Conservation (phyloP, 64 coral and sea anemone genomes). For the Orbicella faveolata region DNA sequence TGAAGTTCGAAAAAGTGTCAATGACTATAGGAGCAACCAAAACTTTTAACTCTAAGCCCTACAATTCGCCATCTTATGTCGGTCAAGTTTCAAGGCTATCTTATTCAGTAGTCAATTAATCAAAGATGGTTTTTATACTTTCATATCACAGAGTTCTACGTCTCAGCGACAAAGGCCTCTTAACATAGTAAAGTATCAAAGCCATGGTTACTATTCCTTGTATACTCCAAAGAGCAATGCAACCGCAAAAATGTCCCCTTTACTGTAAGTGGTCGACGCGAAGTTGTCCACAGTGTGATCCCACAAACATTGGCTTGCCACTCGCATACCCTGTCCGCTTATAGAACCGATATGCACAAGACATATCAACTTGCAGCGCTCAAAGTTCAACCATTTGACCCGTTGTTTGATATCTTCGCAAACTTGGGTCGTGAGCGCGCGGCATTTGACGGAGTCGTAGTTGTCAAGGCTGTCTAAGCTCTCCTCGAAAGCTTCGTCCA, state of each 20-base stretch:
- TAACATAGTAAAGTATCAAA: background rate
- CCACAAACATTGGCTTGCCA: constrained; percentile 86
- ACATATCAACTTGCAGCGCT: constrained; percentile 82
- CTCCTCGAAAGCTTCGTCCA: constrained; percentile 80
- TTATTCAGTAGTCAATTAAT: background rate
- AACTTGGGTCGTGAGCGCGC: constrained; percentile 53
- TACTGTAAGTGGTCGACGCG: constrained; percentile 68
- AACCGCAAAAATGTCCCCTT: constrained; percentile 83
- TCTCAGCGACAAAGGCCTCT: background rate
- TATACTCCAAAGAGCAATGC: constrained; percentile 87
- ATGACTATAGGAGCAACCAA: too few species aligned
- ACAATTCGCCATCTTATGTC: too few species aligned
- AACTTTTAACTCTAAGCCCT: too few species aligned
- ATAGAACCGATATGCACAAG: constrained; percentile 86
- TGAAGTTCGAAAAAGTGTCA: too few species aligned
- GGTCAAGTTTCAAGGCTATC: too few species aligned
- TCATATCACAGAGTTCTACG: background rate
- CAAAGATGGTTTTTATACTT: background rate
- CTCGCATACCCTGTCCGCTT: constrained; percentile 73
- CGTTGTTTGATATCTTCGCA: constrained; percentile 93
- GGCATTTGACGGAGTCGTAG: constrained; percentile 77
- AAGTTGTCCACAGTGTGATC: constrained; percentile 80
- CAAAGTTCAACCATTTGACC: constrained; percentile 91
- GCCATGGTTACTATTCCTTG: constrained; percentile 40
- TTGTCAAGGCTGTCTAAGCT: constrained; percentile 52